Evolutionary conservation across 2,797 vertebrate genomes (phyloP).

Genomic region (Tenualosa ilisha): DNA sequence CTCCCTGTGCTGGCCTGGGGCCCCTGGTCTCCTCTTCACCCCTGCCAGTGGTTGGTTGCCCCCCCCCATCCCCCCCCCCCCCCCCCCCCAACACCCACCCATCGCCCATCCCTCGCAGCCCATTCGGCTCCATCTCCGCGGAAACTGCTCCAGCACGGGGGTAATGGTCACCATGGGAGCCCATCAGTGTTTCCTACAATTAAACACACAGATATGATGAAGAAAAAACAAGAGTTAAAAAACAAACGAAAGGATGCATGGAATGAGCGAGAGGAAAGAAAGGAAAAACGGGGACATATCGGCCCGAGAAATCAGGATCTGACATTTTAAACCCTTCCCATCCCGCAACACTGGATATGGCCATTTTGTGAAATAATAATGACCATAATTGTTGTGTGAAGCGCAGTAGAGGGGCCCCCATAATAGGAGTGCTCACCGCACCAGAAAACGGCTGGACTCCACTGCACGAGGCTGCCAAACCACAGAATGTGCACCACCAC

Average conservation of each 20-base stretch:
- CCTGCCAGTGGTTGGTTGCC: background rate
- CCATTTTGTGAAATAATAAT: conserved; percentile 66
- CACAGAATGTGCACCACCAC: conserved; percentile 56
- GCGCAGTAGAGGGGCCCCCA: conserved; percentile 54
- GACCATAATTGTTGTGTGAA: conserved; percentile 67
- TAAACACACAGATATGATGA: conserved; percentile 23
- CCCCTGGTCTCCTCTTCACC: too few relatives aligned
- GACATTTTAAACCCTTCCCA: conserved; percentile 58
- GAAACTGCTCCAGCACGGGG: background rate
- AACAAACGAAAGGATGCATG: conserved; percentile 25
- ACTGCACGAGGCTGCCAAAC: conserved; percentile 63
- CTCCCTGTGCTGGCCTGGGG: background rate
- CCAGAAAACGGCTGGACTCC: conserved; percentile 69
- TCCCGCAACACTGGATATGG: conserved; percentile 57
- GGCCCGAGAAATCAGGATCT: conserved; percentile 36
- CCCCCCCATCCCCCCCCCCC: too few relatives aligned
- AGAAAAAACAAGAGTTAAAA: background rate
- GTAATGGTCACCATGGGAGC: conserved; percentile 29
- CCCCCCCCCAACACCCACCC: background rate
- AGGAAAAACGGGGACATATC: conserved; percentile 55
- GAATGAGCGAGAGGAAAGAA: conserved; percentile 44
- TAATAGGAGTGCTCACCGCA: conserved; percentile 45
- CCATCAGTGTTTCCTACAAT: conserved; percentile 38
- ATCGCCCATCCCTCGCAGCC: too few relatives aligned
- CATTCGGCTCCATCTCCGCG: background rate